phyloP scores from a whole-genome alignment of 2,113 vertebrate genomes.

The Nymphicus hollandicus region DNA sequence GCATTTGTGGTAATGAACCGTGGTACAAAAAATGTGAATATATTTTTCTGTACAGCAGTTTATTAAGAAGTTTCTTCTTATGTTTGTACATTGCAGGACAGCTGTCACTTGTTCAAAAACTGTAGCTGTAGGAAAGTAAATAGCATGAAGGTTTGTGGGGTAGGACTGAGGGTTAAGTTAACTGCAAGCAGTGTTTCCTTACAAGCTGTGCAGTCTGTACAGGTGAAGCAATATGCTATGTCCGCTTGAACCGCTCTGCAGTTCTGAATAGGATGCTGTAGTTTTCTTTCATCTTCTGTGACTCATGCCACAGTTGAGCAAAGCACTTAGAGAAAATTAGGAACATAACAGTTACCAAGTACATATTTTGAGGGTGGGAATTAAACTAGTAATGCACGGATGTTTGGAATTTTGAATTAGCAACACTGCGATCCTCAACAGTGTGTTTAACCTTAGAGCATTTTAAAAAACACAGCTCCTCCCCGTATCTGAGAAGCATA shows the following conservation, averaged over 20 bases:
- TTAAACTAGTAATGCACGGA: background rate
- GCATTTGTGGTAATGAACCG: background rate
- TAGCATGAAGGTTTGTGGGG: background rate
- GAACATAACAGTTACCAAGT: background rate
- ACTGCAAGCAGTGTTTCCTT: background rate
- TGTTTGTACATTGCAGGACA: background rate
- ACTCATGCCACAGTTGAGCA: background rate
- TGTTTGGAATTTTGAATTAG: background rate
- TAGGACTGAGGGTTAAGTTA: background rate
- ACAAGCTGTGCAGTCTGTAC: background rate
- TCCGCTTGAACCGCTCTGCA: background rate
- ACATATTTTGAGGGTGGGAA: background rate
- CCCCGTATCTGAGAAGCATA: background rate
- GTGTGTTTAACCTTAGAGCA: background rate
- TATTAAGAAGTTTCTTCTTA: background rate
- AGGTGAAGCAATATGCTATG: background rate
- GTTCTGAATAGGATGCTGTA: background rate
- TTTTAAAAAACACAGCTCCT: background rate
- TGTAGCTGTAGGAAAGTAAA: background rate
- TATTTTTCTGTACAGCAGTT: background rate
- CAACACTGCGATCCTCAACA: background rate
- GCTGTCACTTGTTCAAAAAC: background rate
- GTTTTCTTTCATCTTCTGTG: background rate
- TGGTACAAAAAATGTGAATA: background rate
- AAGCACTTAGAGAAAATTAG: background rate